Evolutionary conservation across 2,888 invertebrate species (phyloP).

Genomic region (Catocala fraxini): DNA sequence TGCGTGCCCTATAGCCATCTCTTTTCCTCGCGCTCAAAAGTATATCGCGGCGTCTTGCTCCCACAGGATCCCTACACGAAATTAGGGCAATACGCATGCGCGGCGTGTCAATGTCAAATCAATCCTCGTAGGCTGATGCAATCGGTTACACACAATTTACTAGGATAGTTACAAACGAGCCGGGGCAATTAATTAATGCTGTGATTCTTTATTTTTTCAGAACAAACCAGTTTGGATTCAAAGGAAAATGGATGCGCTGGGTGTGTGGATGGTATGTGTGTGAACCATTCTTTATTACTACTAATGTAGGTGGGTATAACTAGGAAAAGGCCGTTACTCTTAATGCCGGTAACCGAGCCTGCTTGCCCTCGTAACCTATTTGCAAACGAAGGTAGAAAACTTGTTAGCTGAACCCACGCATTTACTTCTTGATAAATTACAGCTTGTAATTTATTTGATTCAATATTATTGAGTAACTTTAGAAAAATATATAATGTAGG

Average conservation of each 20-base stretch:
- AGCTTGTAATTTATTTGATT: background rate
- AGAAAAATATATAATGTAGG: background rate
- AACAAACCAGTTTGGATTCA: constrained; percentile 48
- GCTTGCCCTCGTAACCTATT: constrained; percentile 42
- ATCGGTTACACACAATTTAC: constrained; percentile 63
- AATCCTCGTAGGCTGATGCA: constrained; percentile 86
- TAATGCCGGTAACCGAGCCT: constrained; percentile 34
- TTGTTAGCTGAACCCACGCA: constrained; percentile 14
- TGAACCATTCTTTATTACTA: constrained; percentile 38
- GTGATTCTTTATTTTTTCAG: constrained; percentile 62
- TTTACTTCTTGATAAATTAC: constrained; percentile 7
- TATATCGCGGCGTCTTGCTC: constrained; percentile 60
- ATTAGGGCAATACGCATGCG: constrained; percentile 87
- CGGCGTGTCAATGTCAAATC: constrained; percentile 86
- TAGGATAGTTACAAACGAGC: constrained; percentile 55
- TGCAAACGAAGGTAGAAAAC: constrained; percentile 38
- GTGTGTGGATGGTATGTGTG: constrained; percentile 52
- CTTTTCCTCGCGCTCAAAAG: constrained; percentile 52
- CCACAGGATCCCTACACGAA: constrained; percentile 65
- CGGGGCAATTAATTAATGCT: constrained; percentile 53
- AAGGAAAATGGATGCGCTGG: constrained; percentile 43
- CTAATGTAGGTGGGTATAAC: constrained; percentile 29
- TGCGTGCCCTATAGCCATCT: constrained; percentile 60
- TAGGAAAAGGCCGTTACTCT: constrained; percentile 28
- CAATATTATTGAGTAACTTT: background rate